Evolutionary conservation across 1,140 invertebrate genomes (phyloP), one percentile per base, ranked within the genome.

Genomic region (Gryllus bimaculatus): DNA sequence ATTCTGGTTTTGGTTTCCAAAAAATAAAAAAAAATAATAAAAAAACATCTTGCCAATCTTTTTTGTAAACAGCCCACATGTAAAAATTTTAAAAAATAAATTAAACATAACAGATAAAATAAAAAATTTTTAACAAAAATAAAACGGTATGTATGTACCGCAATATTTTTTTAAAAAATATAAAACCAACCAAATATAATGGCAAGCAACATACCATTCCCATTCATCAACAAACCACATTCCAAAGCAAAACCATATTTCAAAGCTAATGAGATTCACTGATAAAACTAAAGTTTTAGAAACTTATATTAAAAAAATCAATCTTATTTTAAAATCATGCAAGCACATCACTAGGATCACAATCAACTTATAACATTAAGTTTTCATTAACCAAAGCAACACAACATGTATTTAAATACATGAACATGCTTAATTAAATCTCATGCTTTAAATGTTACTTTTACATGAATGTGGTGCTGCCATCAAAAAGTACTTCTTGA

Each of bases 41-140:
- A 79, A 79, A n/a, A 75, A 66, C 21, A 66, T 39, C 54, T 73
- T 74, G 54, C 39, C 48, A 48, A 79, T 74, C 73, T 39, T 66
- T 66, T 79, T 49, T 79, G 47, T 49, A 66, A 75, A 75, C 78
- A 79, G 78, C 78, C 78, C 78, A 79, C 78, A 79, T 47, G 73
- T 49, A 75, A 75, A 74, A 79, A 54, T 13, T 73, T 47, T 15
- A 73, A 74, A 79, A 78, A 78, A 15, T 47, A 75, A 79, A 75
- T 75, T 47, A 47, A 73, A 48, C n/a, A 26, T 0, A 49, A 78
- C 66, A 21, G 47, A 48, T 12, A 79, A 79, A 79, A 12, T 47
- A 78, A 48, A 54, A 18, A 74, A 74, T 74, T 13, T 13, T 66
- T 66, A 66, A 66, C 54, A 66, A 66, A 66, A 66, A 66, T 66